phyloP scores from a whole-genome alignment of 2,797 vertebrate species.

The Alosa sapidissima region DNA sequence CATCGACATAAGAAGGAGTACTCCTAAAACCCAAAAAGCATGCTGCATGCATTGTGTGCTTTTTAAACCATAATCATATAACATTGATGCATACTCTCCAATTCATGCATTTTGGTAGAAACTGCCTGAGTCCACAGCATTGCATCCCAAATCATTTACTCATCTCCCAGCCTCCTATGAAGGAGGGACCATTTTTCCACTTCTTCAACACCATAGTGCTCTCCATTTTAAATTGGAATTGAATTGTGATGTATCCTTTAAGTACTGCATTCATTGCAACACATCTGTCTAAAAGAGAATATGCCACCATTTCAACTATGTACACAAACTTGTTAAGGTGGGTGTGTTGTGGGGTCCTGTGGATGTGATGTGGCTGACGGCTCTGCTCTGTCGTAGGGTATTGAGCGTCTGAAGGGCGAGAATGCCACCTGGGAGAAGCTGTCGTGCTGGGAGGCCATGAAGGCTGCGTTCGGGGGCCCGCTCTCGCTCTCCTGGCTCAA shows the following conservation, averaged over 20 bases:
- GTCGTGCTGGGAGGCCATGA: slow-evolving; percentile 79
- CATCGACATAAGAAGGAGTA: background rate
- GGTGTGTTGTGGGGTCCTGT: background rate
- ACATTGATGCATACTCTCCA: background rate
- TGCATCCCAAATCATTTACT: slow-evolving; percentile 21
- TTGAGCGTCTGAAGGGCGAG: slow-evolving; percentile 91
- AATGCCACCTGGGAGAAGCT: slow-evolving; percentile 80
- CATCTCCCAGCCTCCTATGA: slow-evolving; percentile 9
- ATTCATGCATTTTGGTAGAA: background rate
- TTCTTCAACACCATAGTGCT: slow-evolving; percentile 22
- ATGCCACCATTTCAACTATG: background rate
- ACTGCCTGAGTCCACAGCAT: background rate
- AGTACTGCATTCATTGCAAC: slow-evolving; percentile 14
- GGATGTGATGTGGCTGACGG: background rate
- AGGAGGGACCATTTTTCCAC: background rate
- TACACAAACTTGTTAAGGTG: background rate
- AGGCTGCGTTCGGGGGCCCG: slow-evolving; percentile 79
- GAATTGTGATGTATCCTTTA: background rate
- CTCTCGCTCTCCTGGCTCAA: slow-evolving; percentile 86
- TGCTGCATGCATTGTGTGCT: slow-evolving; percentile 54
- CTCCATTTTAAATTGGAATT: background rate
- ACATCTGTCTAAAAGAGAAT: background rate
- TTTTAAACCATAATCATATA: slow-evolving; percentile 13
- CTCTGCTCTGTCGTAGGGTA: slow-evolving; percentile 77
- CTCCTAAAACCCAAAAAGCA: slow-evolving; percentile 46